These are phyloP conservation scores for Ctenomys sociabilis DNA, from an alignment of 2,113 vertebrate species.

Conservation along the genomic window DNA sequence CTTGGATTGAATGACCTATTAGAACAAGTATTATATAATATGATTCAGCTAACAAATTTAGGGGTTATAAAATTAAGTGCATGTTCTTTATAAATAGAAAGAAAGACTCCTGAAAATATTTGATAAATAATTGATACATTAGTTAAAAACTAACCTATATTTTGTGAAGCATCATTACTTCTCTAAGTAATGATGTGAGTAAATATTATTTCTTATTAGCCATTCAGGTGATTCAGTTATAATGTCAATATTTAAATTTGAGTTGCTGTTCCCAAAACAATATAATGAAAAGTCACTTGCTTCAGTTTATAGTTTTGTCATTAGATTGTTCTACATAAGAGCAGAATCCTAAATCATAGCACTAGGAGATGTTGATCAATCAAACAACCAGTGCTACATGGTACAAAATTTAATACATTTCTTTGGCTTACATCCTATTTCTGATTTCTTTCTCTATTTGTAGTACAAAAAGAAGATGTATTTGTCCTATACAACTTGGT, in stretches of 20 bases:
- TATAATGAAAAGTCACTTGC: constrained; percentile 22
- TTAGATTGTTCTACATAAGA: neutral
- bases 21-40: constrained; percentile 79
- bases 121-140: neutral
- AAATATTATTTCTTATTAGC: constrained; percentile 2
- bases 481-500: neutral
- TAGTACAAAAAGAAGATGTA: neutral
- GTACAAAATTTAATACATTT: neutral
- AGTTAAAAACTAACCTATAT: constrained; percentile 7
- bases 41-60: constrained; percentile 60
- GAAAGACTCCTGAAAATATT: constrained; percentile 41
- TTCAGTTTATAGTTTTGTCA: neutral
- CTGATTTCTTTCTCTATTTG: constrained; percentile 18
- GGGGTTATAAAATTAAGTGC: constrained; percentile 63
- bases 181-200: constrained; percentile 26
- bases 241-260: constrained; percentile 43
- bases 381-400: neutral
- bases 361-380: neutral
- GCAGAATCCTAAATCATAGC: constrained; percentile 1
- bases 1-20: constrained; percentile 64
- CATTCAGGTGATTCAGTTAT: constrained; percentile 22
- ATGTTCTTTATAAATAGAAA: constrained; percentile 71
- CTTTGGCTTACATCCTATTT: neutral
- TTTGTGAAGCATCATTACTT: constrained; percentile 3
- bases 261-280: constrained; percentile 8